phyloP scores from a whole-genome alignment of 2,113 vertebrate genomes.

The Myocastor coypus region DNA sequence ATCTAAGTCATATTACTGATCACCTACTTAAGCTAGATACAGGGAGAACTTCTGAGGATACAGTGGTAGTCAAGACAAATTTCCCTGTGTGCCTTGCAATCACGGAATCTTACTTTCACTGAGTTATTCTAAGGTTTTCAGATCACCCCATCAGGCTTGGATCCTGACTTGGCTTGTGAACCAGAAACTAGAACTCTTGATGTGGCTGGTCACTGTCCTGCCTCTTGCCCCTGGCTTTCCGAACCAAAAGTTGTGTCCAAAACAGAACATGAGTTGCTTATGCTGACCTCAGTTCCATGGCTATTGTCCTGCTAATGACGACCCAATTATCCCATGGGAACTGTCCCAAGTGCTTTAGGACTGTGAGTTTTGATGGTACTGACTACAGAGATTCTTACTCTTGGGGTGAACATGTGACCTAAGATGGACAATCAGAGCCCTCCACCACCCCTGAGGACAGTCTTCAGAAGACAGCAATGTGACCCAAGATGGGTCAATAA shows the following conservation, averaged over 20 bases:
- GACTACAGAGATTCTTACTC: neutral
- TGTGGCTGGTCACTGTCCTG: neutral
- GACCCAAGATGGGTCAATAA: neutral
- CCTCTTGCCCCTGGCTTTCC: neutral
- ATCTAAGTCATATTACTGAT: neutral
- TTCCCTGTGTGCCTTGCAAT: neutral
- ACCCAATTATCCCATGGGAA: neutral
- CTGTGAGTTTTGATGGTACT: neutral
- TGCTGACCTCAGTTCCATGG: neutral
- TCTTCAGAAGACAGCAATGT: neutral
- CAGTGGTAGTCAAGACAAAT: neutral
- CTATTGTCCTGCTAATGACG: neutral
- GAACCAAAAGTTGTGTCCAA: neutral
- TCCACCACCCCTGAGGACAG: neutral
- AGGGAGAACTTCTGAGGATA: neutral
- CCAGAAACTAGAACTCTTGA: neutral
- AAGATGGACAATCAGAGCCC: neutral
- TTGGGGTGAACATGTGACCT: neutral
- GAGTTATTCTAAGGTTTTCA: neutral
- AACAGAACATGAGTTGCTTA: neutral
- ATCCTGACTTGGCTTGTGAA: neutral
- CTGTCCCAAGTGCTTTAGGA: neutral
- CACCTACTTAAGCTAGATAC: rapidly evolving
- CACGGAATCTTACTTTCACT: neutral
- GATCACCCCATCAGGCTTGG: neutral